phyloP scores from a whole-genome alignment of 2,113 vertebrate species.

The Lepidothrix coronata region DNA sequence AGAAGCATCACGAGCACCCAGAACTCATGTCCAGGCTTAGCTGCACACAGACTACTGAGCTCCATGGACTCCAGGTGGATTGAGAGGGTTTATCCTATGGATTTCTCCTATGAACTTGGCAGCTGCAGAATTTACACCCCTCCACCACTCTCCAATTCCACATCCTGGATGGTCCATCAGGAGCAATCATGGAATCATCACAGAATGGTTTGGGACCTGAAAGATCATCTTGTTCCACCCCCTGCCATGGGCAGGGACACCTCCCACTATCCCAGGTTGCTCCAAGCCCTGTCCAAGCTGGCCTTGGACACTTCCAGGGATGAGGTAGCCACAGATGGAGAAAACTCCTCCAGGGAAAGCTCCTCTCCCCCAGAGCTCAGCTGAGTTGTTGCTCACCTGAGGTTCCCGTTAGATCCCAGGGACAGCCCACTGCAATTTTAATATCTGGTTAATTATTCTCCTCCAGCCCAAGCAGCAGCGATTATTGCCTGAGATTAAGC shows the following conservation, averaged over 20 bases:
- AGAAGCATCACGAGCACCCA: too few relatives aligned
- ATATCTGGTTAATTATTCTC: constrained; percentile 17
- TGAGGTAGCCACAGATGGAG: not conserved
- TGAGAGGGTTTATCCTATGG: not conserved
- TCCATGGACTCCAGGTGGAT: rapidly evolving
- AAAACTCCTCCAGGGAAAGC: not conserved
- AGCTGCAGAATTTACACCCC: not conserved
- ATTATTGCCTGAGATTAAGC: constrained; percentile 5
- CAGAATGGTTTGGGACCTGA: not conserved
- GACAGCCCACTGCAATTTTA: not conserved
- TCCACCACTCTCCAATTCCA: not conserved
- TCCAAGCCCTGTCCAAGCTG: not conserved
- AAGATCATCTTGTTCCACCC: not conserved
- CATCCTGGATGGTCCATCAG: not conserved
- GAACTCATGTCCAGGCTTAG: not conserved
- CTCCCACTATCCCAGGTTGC: not conserved
- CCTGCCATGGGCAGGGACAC: not conserved
- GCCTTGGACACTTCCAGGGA: not conserved
- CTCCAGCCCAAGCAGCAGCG: not conserved
- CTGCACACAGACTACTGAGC: not conserved
- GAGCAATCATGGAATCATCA: not conserved
- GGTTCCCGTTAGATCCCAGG: not conserved
- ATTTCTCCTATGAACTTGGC: too few relatives aligned
- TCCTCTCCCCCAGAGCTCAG: not conserved
- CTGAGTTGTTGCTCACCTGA: not conserved